phyloP scores from a whole-genome alignment of 2,797 vertebrate species.

The Atherinosoma microstoma region DNA sequence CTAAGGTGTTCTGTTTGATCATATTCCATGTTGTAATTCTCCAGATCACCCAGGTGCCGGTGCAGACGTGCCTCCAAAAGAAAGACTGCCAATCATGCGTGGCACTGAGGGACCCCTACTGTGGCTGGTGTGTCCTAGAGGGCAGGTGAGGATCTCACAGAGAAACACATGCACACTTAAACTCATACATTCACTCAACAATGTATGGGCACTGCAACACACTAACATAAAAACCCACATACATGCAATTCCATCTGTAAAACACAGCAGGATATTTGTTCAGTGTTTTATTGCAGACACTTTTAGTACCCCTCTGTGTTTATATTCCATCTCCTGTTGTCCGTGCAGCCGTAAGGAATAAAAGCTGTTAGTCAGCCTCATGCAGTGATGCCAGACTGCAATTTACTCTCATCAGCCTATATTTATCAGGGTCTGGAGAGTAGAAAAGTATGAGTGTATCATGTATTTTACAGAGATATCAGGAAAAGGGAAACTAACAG shows the following conservation, averaged over 20 bases:
- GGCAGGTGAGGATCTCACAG: constrained; percentile 85
- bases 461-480: constrained; percentile 38
- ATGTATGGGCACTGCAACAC: constrained; percentile 30
- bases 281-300: constrained; percentile 67
- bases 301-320: constrained; percentile 68
- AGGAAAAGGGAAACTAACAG: not conserved
- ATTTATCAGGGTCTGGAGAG: constrained; percentile 70
- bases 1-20: constrained; percentile 44
- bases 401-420: constrained; percentile 73
- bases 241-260: constrained; percentile 59
- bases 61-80: constrained; percentile 89
- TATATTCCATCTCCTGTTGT: constrained; percentile 72
- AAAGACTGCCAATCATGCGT: constrained; percentile 88
- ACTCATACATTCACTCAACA: constrained; percentile 5
- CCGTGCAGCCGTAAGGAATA: constrained; percentile 70
- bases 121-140: constrained; percentile 96
- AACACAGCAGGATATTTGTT: constrained; percentile 68
- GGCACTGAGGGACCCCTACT: constrained; percentile 91
- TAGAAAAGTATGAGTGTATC: constrained; percentile 33
- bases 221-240: constrained; percentile 50
- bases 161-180: constrained; percentile 7
- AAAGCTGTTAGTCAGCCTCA: constrained; percentile 75
- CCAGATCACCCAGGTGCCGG: constrained; percentile 91
- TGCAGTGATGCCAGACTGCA: constrained; percentile 61
- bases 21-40: constrained; percentile 47